phyloP scores from a whole-genome alignment of 1,140 invertebrate species.

The Tyrophagus putrescentiae region DNA sequence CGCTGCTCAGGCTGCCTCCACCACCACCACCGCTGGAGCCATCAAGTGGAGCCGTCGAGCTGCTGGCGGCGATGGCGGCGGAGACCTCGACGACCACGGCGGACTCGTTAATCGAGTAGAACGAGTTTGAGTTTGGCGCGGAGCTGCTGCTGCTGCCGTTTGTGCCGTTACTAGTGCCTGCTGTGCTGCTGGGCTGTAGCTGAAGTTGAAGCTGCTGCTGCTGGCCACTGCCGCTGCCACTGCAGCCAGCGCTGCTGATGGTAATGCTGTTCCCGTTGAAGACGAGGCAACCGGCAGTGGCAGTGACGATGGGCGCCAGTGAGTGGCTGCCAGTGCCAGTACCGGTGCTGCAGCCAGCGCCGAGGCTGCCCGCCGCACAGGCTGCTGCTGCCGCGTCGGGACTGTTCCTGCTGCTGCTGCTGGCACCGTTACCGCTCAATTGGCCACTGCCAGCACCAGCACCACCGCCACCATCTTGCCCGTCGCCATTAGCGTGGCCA shows the following conservation, averaged over 20 bases:
- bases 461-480: neutral
- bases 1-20: too few relatives aligned
- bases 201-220: too few relatives aligned
- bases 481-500: constrained; percentile 9
- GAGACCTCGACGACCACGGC: neutral
- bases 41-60: neutral
- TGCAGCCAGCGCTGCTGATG: neutral
- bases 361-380: too few relatives aligned
- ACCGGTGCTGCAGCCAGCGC: too few relatives aligned
- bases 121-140: constrained; percentile 11
- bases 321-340: too few relatives aligned
- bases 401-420: neutral
- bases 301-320: too few relatives aligned
- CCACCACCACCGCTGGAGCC: neutral
- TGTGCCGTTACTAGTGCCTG: neutral
- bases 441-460: neutral
- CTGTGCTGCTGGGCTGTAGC: too few relatives aligned
- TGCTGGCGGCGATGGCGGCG: neutral
- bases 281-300: too few relatives aligned
- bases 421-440: constrained; percentile 12
- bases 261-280: neutral
- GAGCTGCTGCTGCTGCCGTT: neutral
- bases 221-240: neutral
- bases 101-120: constrained; percentile 14
- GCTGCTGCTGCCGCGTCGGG: neutral